Evolutionary conservation across 2,113 vertebrate genomes (phyloP).

Genomic region (Prietella phreatophila): DNA sequence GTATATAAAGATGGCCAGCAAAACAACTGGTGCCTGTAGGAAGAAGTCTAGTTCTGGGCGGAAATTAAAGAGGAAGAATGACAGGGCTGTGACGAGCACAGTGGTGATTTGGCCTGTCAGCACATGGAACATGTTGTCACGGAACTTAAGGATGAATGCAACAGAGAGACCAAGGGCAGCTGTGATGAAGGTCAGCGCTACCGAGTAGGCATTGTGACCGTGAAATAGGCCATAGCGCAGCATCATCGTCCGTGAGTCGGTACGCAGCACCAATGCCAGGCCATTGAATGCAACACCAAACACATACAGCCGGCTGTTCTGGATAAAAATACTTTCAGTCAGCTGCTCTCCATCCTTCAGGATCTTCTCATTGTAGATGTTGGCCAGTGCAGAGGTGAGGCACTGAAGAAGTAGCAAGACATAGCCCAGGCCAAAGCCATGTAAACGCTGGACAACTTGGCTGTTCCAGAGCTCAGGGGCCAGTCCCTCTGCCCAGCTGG

Average conservation of each 20-base stretch:
- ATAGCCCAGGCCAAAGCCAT: constrained; percentile 81
- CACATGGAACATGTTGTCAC: constrained; percentile 99
- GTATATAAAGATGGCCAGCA: constrained; percentile 95
- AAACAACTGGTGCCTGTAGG: constrained; percentile 88
- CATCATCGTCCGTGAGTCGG: constrained; percentile 76
- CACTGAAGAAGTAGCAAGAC: constrained; percentile 89
- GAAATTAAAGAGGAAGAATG: constrained; percentile 90
- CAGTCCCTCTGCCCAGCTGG: constrained; percentile 56
- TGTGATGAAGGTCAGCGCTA: constrained; percentile 87
- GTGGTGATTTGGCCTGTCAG: constrained; percentile 93
- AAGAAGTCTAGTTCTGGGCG: constrained; percentile 90
- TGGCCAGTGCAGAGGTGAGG: constrained; percentile 91
- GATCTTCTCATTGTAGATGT: constrained; percentile 99
- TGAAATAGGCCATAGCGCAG: constrained; percentile 86
- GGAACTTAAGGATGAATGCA: constrained; percentile 96
- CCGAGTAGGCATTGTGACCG: constrained; percentile 89
- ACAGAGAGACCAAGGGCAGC: constrained; percentile 90
- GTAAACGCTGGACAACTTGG: constrained; percentile 71
- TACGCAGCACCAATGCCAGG: constrained; percentile 77
- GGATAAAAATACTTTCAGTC: constrained; percentile 89
- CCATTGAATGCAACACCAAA: constrained; percentile 91
- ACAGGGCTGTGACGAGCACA: constrained; percentile 86
- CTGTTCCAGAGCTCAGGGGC: constrained; percentile 77
- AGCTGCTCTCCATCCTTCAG: constrained; percentile 88
- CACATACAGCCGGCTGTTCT: constrained; percentile 91